A percentile compares a stretch with the other conserved stretches of the same genome.
These are phyloP conservation scores for Dusona sp. DNA, from an alignment of 2,888 invertebrate genomes.

Conservation along the genomic window DNA sequence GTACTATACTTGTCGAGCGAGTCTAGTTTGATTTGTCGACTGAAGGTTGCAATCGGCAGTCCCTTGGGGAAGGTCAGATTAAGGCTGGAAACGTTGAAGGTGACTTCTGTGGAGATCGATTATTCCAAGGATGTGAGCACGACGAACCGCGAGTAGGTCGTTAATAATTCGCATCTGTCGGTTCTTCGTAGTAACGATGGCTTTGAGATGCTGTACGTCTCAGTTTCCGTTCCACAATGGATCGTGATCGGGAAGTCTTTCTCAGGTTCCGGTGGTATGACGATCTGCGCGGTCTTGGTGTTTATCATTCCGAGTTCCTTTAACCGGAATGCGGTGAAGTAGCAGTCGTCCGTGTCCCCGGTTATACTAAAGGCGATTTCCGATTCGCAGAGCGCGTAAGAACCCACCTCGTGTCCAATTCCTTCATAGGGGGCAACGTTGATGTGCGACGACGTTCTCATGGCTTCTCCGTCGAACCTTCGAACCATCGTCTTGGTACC, in stretches of 20 bases:
- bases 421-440: conserved; percentile 25
- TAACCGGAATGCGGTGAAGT: neutral
- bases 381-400: conserved; percentile 8
- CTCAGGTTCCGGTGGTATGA: neutral
- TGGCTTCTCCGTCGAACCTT: neutral
- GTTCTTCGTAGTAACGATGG: too few species aligned
- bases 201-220: conserved; percentile 29
- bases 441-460: neutral
- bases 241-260: conserved; percentile 11
- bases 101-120: neutral
- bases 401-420: conserved; percentile 1
- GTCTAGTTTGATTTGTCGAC: conserved; percentile 17
- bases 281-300: neutral
- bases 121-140: neutral
- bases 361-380: neutral
- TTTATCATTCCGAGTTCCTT: conserved; percentile 6
- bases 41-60: conserved; percentile 1
- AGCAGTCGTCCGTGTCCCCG: conserved; percentile 11
- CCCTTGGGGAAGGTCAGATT: neutral
- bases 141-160: conserved; percentile 20
- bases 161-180: too few species aligned
- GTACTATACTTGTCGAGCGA: conserved; percentile 23
- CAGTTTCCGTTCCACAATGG: conserved; percentile 20
- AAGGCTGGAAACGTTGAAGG: neutral
- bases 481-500: conserved; percentile 26